Conservation (phyloP, 2,113 vertebrate species). For the Crotalus tigris region DNA sequence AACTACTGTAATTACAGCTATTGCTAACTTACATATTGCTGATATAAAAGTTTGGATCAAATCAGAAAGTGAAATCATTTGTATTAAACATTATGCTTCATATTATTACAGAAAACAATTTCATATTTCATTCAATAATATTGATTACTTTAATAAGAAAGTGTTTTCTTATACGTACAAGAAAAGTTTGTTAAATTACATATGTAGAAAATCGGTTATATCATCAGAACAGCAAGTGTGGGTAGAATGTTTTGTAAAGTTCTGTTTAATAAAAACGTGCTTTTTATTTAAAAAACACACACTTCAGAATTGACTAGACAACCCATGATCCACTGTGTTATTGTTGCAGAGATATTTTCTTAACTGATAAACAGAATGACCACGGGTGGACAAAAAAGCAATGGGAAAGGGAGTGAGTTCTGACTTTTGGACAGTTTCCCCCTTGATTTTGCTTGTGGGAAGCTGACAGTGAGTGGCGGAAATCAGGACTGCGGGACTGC, state of each 20-base stretch:
- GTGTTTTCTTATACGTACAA: too few relatives aligned
- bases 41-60: background rate
- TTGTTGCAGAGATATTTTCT: background rate
- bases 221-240: background rate
- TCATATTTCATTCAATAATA: background rate
- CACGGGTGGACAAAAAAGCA: background rate
- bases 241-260: background rate
- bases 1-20: background rate
- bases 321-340: background rate
- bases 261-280: background rate
- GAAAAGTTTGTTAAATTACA: background rate
- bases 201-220: background rate
- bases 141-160: background rate
- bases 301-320: background rate
- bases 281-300: background rate
- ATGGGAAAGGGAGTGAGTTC: background rate
- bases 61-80: background rate
- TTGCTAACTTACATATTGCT: background rate
- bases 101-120: background rate
- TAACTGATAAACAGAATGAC: background rate
- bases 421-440: background rate
- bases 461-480: background rate
- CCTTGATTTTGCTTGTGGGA: background rate
- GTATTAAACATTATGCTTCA: background rate
- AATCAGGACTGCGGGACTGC: background rate